These are phyloP conservation scores for Meganola albula DNA, from an alignment of 2,888 invertebrate genomes.

Conservation along the genomic window DNA sequence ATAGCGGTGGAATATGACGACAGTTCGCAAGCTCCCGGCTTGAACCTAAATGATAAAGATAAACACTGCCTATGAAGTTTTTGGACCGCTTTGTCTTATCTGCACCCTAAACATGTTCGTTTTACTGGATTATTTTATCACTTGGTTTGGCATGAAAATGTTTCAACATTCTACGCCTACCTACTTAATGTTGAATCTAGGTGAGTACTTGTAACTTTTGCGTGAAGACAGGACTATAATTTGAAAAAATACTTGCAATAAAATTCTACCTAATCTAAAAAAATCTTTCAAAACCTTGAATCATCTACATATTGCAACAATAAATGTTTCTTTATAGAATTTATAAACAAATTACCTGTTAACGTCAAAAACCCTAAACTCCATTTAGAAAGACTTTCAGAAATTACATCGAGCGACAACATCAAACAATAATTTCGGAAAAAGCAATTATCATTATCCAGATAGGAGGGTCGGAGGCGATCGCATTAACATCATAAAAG, in stretches of 20 bases:
- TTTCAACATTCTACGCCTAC: too few species aligned
- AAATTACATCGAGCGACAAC: slow-evolving; percentile 66
- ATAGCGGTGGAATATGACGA: slow-evolving; percentile 65
- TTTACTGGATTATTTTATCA: neutral
- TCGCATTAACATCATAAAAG: slow-evolving; percentile 76
- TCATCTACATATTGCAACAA: too few species aligned
- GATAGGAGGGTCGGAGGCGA: slow-evolving; percentile 71
- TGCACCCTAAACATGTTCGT: slow-evolving; percentile 37
- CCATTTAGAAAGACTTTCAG: slow-evolving; percentile 49
- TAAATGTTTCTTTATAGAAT: too few species aligned
- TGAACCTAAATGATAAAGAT: slow-evolving; percentile 36
- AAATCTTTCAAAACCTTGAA: too few species aligned
- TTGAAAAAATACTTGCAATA: too few species aligned
- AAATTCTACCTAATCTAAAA: too few species aligned
- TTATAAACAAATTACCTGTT: slow-evolving; percentile 51
- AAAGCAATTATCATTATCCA: slow-evolving; percentile 76
- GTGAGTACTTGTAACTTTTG: too few species aligned
- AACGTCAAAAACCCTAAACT: slow-evolving; percentile 51
- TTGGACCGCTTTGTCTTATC: slow-evolving; percentile 25
- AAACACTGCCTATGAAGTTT: slow-evolving; percentile 26
- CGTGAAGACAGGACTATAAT: too few species aligned
- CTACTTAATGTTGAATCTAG: too few species aligned
- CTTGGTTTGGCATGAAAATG: neutral
- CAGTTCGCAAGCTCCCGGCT: slow-evolving; percentile 56
- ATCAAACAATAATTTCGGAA: slow-evolving; percentile 76